These are phyloP conservation scores for Haliaeetus leucogaster DNA, from an alignment of 2,113 vertebrate genomes.

Conservation along the genomic window DNA sequence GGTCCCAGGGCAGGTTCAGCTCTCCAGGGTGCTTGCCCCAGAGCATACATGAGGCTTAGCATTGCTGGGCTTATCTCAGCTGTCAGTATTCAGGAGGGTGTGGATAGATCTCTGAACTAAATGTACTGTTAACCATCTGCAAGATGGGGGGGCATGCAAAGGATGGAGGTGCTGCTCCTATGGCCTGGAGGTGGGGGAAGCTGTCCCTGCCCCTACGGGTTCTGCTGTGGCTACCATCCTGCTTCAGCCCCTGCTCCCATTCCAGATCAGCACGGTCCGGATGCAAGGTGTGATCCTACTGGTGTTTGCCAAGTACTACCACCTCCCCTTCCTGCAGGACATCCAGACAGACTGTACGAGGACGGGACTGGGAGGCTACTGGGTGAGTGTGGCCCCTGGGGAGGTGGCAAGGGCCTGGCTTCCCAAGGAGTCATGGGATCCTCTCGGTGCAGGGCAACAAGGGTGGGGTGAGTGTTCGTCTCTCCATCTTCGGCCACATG, in stretches of 20 bases:
- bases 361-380: constrained; percentile 84
- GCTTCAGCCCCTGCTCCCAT: not conserved
- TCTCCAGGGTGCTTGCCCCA: not conserved
- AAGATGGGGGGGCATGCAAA: not conserved
- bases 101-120: not conserved
- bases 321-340: constrained; percentile 85
- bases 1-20: not conserved
- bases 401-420: constrained; percentile 46
- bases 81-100: not conserved
- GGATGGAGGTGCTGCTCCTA: not conserved
- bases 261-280: constrained; percentile 90
- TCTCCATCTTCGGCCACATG: constrained; percentile 90
- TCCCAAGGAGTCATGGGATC: not conserved
- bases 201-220: not conserved
- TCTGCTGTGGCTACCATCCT: not conserved
- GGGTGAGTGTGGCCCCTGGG: constrained; percentile 70
- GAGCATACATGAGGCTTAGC: accelerated
- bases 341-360: constrained; percentile 91
- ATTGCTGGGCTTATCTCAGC: not conserved
- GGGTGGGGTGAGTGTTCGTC: constrained; percentile 89
- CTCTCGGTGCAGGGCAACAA: constrained; percentile 87
- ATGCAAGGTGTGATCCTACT: constrained; percentile 96
- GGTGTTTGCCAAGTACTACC: constrained; percentile 91
- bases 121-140: not conserved
- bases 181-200: not conserved